Percentiles rank a stretch among this genome's conserved stretches.
Evolutionary conservation across 2,888 invertebrate genomes (phyloP).

Genomic region (Acronicta aceris): DNA sequence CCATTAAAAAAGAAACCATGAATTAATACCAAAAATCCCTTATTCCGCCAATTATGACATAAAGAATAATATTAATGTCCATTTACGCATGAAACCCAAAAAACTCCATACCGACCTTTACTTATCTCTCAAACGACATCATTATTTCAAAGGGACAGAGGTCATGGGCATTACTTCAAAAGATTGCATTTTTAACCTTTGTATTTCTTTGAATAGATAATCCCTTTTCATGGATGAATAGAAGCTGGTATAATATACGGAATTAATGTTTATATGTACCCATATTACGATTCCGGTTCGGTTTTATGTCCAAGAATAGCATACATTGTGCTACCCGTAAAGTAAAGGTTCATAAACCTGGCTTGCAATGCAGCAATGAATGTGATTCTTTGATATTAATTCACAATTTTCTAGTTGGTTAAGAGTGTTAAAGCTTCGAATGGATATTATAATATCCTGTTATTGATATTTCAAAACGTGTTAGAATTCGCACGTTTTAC

Average conservation of each 20-base stretch:
- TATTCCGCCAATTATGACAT: constrained; percentile 38
- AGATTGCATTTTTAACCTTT: constrained; percentile 38
- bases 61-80: constrained; percentile 24
- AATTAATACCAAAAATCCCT: background rate
- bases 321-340: constrained; percentile 4
- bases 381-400: background rate
- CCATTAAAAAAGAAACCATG: no score
- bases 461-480: constrained; percentile 23
- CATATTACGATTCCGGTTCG: constrained; percentile 1
- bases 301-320: background rate
- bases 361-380: constrained; percentile 14
- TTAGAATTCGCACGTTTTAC: constrained; percentile 19
- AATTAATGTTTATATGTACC: constrained; percentile 20
- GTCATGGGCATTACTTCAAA: constrained; percentile 41
- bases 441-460: background rate
- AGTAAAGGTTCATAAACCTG: background rate
- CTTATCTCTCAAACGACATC: constrained; percentile 48
- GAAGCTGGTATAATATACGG: constrained; percentile 3
- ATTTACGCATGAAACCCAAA: constrained; percentile 42
- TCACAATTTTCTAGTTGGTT: background rate
- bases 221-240: constrained; percentile 16
- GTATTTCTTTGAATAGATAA: constrained; percentile 29
- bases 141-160: constrained; percentile 49
- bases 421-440: constrained; percentile 3
- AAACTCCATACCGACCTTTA: constrained; percentile 45